Evolutionary conservation across 1,140 invertebrate genomes (phyloP), one percentile per base, ranked within the genome.

Genomic region (Cherax quadricarinatus): DNA sequence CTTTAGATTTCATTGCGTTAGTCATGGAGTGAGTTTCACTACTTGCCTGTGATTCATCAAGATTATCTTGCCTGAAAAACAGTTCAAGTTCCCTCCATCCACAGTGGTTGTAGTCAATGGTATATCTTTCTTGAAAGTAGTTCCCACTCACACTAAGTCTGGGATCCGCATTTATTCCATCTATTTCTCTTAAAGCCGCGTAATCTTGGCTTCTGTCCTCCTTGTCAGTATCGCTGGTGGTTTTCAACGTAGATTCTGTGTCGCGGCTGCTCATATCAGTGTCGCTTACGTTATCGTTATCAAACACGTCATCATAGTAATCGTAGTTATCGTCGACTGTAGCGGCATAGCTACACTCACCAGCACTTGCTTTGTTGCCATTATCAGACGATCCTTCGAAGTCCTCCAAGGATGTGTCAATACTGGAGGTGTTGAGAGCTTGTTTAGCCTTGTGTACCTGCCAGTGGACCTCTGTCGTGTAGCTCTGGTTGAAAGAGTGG

Each of bases 221-320:
- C 16, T 21, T 87, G 1, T 92, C 90, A 24, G 48, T 86, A 16
- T 60, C 90, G 66, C 51, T 86, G 14, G n/a, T 62, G 57, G 84
- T 78, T 60, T 10, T 93, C 73, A 93, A 48, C 10, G 92, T 93
- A 5, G 87, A 81, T n/a, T 89, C 92, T 0, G 87, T 93, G 53
- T 93, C 87, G 24, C 92, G 51, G 21, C 92, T 86, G 78, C 70
- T 93, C 53, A 86, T 86, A 48, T 86, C 92, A 14, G 86, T 75
- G n/a, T 86, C 88, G 60, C 66, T 53, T 83, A 49, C 73, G 57
- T 41, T 75, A 12, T 57, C 51, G 51, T 51, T 30, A 81, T 57
- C 79, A 16, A 24, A 57, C 21, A 16, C 53, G 16, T 16, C 82
- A 21, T 41, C 12, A 14, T 41, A 3, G 30, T 21, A 6, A 18